Base-by-base conservation (phyloP, 2,888 invertebrate genomes). In the Drosophila nigricruria region DNA sequence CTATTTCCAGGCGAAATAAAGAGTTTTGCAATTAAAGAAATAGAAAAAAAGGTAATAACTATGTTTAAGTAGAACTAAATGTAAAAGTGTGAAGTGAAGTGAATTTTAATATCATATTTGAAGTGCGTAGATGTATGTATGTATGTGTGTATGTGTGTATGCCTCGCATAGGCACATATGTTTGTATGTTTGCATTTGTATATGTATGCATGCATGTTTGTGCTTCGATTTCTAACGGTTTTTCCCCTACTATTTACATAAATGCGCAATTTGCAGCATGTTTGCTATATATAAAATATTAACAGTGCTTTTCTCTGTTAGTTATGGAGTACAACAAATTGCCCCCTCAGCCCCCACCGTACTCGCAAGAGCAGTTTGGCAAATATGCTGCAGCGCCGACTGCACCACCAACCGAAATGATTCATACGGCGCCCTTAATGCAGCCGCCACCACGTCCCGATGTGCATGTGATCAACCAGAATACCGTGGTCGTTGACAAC, bases 311-410 rank as follows among this genome's bases (percentile, higher is more conserved):
- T 5, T 56, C 0, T 32, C 60, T 62, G 1, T 42, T 40, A 23
- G 30, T 3, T 23, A 82, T 82, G 82, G 56, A 79, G 0, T 69
- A 80, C 52, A 65, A 8, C 14, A 73, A 70, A 9, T 23, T 74
- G 10, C 12, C 58, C 1, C 10, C 34, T 1, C 42, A 63, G 9
- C 59, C 73, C 1, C 61, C 87, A 16, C 8, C 60, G 2, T 80
- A 80, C 9, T 27, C 52, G 3, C 23, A 4, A 12, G n/a, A 27
- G 16, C 27, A n/a, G 2, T 12, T 20, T 0, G 25, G 1, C 12
- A 16, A 6, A 3, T 23, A 23, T n/a, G 27, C 56, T 8, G 14
- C 34, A 9, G 1, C 25, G 5, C 52, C 68, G 0, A 70, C 45
- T 27, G 79, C 84, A 0, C 76, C 82, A 3, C 66, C 75, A 10